Evolutionary conservation across 1,140 invertebrate genomes (phyloP).

Genomic region (Druon quercuslanigerum): DNA sequence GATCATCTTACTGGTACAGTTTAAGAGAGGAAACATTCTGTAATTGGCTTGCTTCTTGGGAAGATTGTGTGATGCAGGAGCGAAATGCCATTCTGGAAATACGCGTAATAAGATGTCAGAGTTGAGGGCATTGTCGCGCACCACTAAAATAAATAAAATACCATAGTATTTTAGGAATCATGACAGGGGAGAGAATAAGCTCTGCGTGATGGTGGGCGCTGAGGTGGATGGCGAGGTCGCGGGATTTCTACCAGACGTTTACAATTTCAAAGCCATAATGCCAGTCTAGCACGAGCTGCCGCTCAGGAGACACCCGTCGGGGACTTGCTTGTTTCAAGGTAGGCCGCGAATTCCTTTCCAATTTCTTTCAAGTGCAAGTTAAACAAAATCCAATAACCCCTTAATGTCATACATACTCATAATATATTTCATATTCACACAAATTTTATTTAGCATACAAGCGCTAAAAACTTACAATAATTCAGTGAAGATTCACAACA

Average conservation of each 20-base stretch:
- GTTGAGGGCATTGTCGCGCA: slow-evolving; percentile 24
- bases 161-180: slow-evolving; percentile 26
- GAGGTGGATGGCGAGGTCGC: slow-evolving; percentile 52
- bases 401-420: too few relatives aligned
- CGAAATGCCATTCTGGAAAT: neutral
- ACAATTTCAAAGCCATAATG: slow-evolving; percentile 55
- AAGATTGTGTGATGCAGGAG: neutral
- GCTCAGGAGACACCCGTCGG: slow-evolving; percentile 70
- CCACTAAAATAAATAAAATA: slow-evolving; percentile 24
- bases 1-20: too few relatives aligned
- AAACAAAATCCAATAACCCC: neutral
- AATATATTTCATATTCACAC: too few relatives aligned
- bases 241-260: slow-evolving; percentile 47
- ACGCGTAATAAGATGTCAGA: neutral
- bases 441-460: too few relatives aligned
- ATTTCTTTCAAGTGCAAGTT: neutral
- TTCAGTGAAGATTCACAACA: too few relatives aligned
- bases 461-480: too few relatives aligned
- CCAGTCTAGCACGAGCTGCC: slow-evolving; percentile 72
- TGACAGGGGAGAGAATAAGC: slow-evolving; percentile 35
- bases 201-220: slow-evolving; percentile 43
- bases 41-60: neutral
- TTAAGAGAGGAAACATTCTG: too few relatives aligned
- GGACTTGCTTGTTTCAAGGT: slow-evolving; percentile 69
- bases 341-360: slow-evolving; percentile 43